Base-by-base conservation (phyloP, 2,113 vertebrate genomes). In the Passer domesticus region DNA sequence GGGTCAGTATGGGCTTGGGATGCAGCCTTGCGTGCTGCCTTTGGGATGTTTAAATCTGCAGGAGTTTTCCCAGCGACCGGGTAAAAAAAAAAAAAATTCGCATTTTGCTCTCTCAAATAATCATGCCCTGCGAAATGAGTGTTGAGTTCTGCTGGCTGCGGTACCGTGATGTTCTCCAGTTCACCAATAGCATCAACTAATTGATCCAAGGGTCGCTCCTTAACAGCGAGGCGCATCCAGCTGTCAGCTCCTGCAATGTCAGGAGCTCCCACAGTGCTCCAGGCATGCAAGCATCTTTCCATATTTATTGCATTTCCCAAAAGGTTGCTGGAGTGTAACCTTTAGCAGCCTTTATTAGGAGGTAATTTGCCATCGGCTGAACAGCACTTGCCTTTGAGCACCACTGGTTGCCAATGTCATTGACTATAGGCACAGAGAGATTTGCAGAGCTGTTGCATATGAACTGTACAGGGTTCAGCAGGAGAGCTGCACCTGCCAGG, bases 71-170 rank as follows among this genome's bases (percentile, higher is more conserved):
- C 30, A 4, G 5, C 9, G 22, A 23, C 6, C 7, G 1, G 30
- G 17, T 41, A 20, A n/a, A 49, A 55, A 35, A 37, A 35, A 37
- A 37, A 37, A 37, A 37, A 41, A 21, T 4, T 63, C 33, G 9
- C 13, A 0, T 62, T 69, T 72, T 3, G 13, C 50, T 72, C 33
- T 75, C 19, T 39, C 37, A n/a, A 59, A 23, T 47, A 17, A 44
- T 37, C 37, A 1, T 1, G 11, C 9, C 0, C 50, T 35, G 37
- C 12, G 6, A 20, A 70, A 47, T 27, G 11, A 23, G 10, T 60
- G 59, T 30, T 44, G 24, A 69, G 24, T 60, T 52, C 70, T 25
- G 62, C 74, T 49, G 73, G 62, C 37, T 64, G 19, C 13, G 3
- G 30, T 35, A 16, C 44, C 11, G 15, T 17, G 56, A 13, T 46